Evolutionary conservation across 2,113 vertebrate genomes (phyloP).

Genomic region (Oncorhynchus masou): DNA sequence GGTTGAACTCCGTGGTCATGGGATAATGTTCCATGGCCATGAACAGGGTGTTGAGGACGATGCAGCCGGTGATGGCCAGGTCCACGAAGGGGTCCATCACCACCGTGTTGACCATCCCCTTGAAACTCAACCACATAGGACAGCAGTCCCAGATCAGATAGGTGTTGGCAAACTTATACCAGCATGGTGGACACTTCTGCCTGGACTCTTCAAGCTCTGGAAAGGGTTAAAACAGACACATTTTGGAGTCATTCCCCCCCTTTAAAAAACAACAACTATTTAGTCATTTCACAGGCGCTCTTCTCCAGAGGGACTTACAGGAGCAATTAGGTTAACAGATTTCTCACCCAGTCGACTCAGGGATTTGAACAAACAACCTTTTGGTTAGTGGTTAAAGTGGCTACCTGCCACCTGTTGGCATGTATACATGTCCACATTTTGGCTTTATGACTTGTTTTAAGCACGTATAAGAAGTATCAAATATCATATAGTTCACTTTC

Average conservation of each 20-base stretch:
- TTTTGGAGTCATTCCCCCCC: not conserved
- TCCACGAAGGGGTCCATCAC: conserved; percentile 98
- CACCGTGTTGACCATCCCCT: conserved; percentile 84
- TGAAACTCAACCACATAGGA: conserved; percentile 89
- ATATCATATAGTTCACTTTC: too few relatives aligned
- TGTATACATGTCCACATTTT: too few relatives aligned
- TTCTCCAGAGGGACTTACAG: too few relatives aligned
- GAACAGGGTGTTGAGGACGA: conserved; percentile 95
- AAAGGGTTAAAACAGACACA: conserved; percentile 19
- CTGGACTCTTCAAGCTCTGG: conserved; percentile 96
- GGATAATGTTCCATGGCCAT: conserved; percentile 99
- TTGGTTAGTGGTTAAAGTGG: too few relatives aligned
- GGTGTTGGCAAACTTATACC: conserved; percentile 95
- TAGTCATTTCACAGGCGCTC: too few relatives aligned
- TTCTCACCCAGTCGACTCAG: too few relatives aligned
- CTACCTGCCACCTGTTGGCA: too few relatives aligned
- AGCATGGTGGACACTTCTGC: conserved; percentile 95
- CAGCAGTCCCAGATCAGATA: conserved; percentile 97
- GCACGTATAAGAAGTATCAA: too few relatives aligned
- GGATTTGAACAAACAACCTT: too few relatives aligned
- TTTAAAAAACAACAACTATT: too few relatives aligned
- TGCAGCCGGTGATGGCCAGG: conserved; percentile 96
- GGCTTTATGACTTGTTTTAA: too few relatives aligned
- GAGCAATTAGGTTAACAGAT: too few relatives aligned
- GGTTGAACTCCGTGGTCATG: conserved; percentile 86